Base-by-base conservation (phyloP, 2,888 invertebrate genomes). In the Idaea dimidiata region DNA sequence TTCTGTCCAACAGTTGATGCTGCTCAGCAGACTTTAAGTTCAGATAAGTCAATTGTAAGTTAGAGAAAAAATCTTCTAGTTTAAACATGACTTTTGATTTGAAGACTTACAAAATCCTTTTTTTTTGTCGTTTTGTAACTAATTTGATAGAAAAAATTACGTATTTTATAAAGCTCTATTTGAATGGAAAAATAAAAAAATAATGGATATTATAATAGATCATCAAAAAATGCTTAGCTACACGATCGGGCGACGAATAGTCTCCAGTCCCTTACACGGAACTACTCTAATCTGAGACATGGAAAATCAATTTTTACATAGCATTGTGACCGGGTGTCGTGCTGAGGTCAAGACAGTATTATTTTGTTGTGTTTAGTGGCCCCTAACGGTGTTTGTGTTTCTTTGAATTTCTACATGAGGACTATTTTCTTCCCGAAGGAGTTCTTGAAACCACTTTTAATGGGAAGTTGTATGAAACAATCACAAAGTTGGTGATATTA, bases 271-370 rank as follows among this genome's bases (percentile, higher is more conserved):
- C 14, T 43, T 43, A 8, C 14, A 43, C 62, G 66, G 69, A 73
- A 77, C 77, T 71, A 66, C 80, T 77, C 79, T 79, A 73, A 74
- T 75, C 73, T 73, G 68, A 70, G n/a, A 82, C 79, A 81, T 79
- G 77, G 74, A 78, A 84, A 86, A 83, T 81, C 83, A 82, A 85
- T 86, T 86, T 84, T 85, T 81, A 80, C 77, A 79, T 78, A 77
- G 73, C 66, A 67, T 55, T 60, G 63, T 63, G 43, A 43, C 43
- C 43, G 10, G 43, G 43, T 43, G 43, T 43, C 43, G 43, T 43
- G 6, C 43, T 43, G 43, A 43, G 43, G 8, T 43, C 43, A 43
- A 43, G 14, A 43, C 43, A 43, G 43, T 43, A 43, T 43, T 43
- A 43, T 43, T 43, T 43, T 43, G 43, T 43, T 43, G 10, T 14